phyloP scores from a whole-genome alignment of 2,888 invertebrate species.

The Leptinotarsa haldemani region DNA sequence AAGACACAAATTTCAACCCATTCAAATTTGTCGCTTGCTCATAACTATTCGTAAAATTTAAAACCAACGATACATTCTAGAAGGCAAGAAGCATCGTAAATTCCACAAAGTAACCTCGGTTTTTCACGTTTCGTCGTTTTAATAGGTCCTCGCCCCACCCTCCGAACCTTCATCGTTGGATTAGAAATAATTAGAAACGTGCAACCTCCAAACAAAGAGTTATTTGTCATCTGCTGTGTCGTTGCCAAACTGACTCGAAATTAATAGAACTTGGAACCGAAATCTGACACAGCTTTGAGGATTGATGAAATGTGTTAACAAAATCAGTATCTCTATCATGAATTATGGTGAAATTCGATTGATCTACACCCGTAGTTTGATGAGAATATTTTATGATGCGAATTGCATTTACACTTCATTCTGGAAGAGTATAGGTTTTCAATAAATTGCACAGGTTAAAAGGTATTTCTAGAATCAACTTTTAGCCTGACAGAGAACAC shows the following conservation, averaged over 20 bases:
- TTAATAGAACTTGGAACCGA: not conserved
- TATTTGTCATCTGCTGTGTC: constrained; percentile 39
- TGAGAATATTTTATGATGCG: too few relatives aligned
- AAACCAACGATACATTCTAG: not conserved
- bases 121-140: constrained; percentile 25
- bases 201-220: constrained; percentile 54
- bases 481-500: too few relatives aligned
- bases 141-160: constrained; percentile 36
- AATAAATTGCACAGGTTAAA: too few relatives aligned
- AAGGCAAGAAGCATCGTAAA: constrained; percentile 8
- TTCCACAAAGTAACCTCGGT: constrained; percentile 32
- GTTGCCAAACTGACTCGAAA: constrained; percentile 23
- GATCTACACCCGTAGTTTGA: too few relatives aligned
- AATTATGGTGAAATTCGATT: not conserved
- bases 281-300: not conserved
- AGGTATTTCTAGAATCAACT: too few relatives aligned
- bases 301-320: not conserved
- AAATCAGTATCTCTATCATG: not conserved
- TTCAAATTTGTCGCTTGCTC: too few relatives aligned
- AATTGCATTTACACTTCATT: too few relatives aligned
- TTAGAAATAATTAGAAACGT: constrained; percentile 58
- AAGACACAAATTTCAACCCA: too few relatives aligned
- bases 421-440: too few relatives aligned
- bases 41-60: too few relatives aligned
- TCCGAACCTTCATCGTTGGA: constrained; percentile 50